Base-by-base conservation (phyloP, 2,888 invertebrate genomes). In the Gisinianus flammeolus region DNA sequence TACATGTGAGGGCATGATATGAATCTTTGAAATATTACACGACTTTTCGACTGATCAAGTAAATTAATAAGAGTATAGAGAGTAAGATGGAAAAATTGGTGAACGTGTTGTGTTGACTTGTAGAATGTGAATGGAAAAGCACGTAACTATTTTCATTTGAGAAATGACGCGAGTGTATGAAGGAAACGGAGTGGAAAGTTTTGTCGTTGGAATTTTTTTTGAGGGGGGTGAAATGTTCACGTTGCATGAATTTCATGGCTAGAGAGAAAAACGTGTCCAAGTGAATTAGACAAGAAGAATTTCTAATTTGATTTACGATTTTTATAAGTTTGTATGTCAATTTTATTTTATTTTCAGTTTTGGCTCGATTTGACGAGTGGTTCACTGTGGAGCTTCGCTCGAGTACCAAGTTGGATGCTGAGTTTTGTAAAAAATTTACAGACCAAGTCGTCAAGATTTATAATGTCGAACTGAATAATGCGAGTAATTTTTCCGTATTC, bases 361-460 rank as follows among this genome's bases (percentile, higher is more conserved):
- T 85, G 80, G 81, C 82, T 12, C 33, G 82, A 56, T 83, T 83
- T 75, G 67, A 71, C 54, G 83, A 85, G 80, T 85, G 84, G 84
- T 82, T 80, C 77, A 70, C 81, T 31, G 79, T 85, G 44, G 84
- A 85, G 77, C 78, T 85, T 64, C 79, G 80, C 22, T 83, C 83
- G 28, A 52, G 76, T 0, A 62, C 66, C 8, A 82, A 81, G 80
- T 72, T 80, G 52, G 83, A 85, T 76, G 78, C 78, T 12, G 83
- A 83, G 62, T 85, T 85, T 68, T 81, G 81, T 75, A 81, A 74
- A 81, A 79, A 81, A 58, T 83, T 85, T 72, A 82, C 82, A 4
- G 83, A 85, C 28, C 83, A 85, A 80, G 81, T 85, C 69, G 76
- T 82, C 2, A 81, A 81, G 31, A 85, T 85, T 80, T 83, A 82